Evolutionary conservation across 1,140 invertebrate species (phyloP).

Genomic region (Pomacea maculata): DNA sequence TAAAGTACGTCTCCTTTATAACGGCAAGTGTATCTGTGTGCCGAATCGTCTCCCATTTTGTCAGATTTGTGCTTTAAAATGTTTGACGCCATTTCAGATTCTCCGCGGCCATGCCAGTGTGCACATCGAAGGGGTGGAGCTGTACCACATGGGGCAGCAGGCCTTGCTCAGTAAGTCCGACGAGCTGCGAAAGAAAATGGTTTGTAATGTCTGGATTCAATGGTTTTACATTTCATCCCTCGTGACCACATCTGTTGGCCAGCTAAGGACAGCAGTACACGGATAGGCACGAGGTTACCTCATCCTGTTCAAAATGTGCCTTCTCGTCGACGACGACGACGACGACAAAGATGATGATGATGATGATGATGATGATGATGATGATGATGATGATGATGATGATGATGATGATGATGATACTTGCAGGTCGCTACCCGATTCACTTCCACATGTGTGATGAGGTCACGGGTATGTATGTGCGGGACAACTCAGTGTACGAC

Average conservation of each 20-base stretch:
- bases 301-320: too few relatives aligned
- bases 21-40: too few relatives aligned
- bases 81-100: neutral
- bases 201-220: too few relatives aligned
- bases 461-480: conserved; percentile 31
- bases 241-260: too few relatives aligned
- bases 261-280: too few relatives aligned
- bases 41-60: too few relatives aligned
- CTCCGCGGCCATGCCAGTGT: conserved; percentile 6
- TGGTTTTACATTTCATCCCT: too few relatives aligned
- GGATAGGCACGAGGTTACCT: too few relatives aligned
- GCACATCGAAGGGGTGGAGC: conserved; percentile 36
- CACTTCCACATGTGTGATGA: conserved; percentile 49
- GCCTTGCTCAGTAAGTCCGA: conserved; percentile 10
- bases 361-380: conserved; percentile 23
- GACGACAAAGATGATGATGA: neutral
- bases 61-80: neutral
- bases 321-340: too few relatives aligned
- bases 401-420: conserved; percentile 33
- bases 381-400: conserved; percentile 26
- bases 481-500: conserved; percentile 42
- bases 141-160: conserved; percentile 40
- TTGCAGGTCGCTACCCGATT: conserved; percentile 19
- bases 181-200: too few relatives aligned
- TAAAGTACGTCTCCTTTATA: too few relatives aligned